Evolutionary conservation across 2,797 vertebrate genomes (phyloP), one percentile per base, ranked within the genome.

Genomic region (Bovichtus variegatus): DNA sequence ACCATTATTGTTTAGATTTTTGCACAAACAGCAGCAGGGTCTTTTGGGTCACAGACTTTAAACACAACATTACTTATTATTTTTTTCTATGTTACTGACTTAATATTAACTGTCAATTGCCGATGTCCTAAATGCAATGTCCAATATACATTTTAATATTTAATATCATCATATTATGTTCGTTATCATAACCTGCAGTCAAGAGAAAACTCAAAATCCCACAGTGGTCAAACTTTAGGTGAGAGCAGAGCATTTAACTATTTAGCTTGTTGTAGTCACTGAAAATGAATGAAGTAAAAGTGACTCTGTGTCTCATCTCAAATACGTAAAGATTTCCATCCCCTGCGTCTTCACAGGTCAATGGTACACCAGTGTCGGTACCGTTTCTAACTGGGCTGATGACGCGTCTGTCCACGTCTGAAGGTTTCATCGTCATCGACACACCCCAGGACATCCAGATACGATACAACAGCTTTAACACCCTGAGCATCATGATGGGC

Each of bases 371-470:
- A 0, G 97, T 99, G 51, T 97, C 96, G 0, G 95, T 99, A 25
- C 98, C 98, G 0, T 98, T 99, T 0, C 87, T 98, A 74, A 99
- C 98, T 0, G 98, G 98, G 6, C 91, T 99, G 74, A 97, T 97
- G 87, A 99, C 98, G 0, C 97, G 97, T 70, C 96, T 99, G 89
- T 97, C 98, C 89, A 97, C 96, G 67, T 96, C 96, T 0, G 98
- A 99, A 82, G 98, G 98, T 9, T 99, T 99, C 89, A 93, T 99
- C 58, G 96, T 99, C 72, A 99, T 99, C 0, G 98, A 99, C 91
- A 99, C 97, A 0, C 95, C 96, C n/a, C 98, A 97, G 0, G 98
- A 98, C 91, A 99, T 99, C 85, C 97, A 97, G 91, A 95, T 99
- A 46, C 94, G 97, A 54, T 99, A 99, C 93, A 99, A 99, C 0